These are phyloP conservation scores for Pseudomyrmex sp. DNA, from an alignment of 1,140 invertebrate genomes.

Conservation along the genomic window DNA sequence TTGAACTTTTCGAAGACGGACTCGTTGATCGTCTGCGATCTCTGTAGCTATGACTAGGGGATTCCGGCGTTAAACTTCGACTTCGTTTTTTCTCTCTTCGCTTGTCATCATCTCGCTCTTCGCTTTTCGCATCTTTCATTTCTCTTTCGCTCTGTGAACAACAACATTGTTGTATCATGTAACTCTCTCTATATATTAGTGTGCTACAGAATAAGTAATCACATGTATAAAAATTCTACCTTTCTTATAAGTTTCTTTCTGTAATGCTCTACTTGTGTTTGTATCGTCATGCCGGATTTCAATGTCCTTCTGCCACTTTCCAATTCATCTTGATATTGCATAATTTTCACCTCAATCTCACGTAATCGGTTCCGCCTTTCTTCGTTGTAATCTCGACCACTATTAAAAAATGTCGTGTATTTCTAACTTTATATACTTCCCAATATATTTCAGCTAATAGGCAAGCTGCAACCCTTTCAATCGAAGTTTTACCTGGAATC, in stretches of 20 bases:
- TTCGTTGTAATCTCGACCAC: conserved; percentile 87
- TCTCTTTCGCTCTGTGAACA: conserved; percentile 79
- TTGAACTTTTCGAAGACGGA: conserved; percentile 76
- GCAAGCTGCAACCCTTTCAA: neutral
- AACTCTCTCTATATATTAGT: conserved; percentile 6
- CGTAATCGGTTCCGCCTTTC: conserved; percentile 93
- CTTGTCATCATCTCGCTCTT: conserved; percentile 82
- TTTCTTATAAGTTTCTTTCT: conserved; percentile 95
- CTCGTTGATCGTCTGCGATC: conserved; percentile 80
- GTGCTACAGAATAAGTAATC: neutral
- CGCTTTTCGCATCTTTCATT: conserved; percentile 81
- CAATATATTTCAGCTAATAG: conserved; percentile 2
- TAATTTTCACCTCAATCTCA: conserved; percentile 97
- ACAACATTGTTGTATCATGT: neutral
- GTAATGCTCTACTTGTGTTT: conserved; percentile 96
- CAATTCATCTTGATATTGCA: conserved; percentile 98
- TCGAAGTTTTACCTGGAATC: conserved; percentile 80
- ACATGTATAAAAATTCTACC: conserved; percentile 82
- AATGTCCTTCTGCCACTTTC: conserved; percentile 93
- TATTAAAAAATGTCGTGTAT: conserved; percentile 61
- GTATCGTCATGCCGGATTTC: conserved; percentile 92
- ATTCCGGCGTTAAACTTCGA: conserved; percentile 81
- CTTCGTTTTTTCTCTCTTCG: conserved; percentile 82
- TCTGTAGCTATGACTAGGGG: conserved; percentile 79
- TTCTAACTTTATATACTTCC: too few species aligned